Evolutionary conservation across 1,140 invertebrate genomes (phyloP), one percentile per base, ranked within the genome.

Genomic region (Zaprionus capensis): DNA sequence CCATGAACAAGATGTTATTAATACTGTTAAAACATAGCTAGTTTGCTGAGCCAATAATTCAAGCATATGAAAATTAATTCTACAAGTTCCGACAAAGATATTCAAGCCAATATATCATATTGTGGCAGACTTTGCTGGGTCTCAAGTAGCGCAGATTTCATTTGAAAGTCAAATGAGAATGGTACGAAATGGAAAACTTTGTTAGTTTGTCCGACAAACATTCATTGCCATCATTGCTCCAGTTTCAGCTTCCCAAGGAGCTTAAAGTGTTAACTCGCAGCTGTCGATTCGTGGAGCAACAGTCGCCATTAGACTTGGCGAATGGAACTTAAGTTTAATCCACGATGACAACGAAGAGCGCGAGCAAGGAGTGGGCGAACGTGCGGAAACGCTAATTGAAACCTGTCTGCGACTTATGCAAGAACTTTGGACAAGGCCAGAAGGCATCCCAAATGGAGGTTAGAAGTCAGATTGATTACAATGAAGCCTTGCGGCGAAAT

Each of bases 131-230:
- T 17, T 9, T 46, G n/a, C n/a, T 17, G n/a, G 41, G n/a, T 46
- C 59, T 66, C 80, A 81, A 81, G 71, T 68, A 71, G 80, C 84
- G 80, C 53, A 46, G 70, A 81, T 81, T 90, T 81, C 76, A 88
- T 88, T 88, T 88, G 78, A 88, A 88, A 90, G 84, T 79, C 78
- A 88, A 88, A 88, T 88, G 82, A 85, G 85, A 72, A 81, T 74
- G 81, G 77, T 70, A 68, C 64, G 59, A 82, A 90, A 90, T 90
- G 90, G 85, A 90, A 88, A 88, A 90, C 81, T 90, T 88, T 88
- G 51, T 20, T 57, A 15, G 55, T 7, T 58, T 46, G 55, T 67
- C 55, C 64, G 38, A 46, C 55, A 67, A 28, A 49, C n/a, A 49
- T 20, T 51, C 46, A 51, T 51, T 24, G 14, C 9, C 46, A 12